Percentiles rank a stretch among this genome's conserved stretches.
Conservation (phyloP, 1,140 invertebrate genomes). For the Leptinotarsa lineolata region DNA sequence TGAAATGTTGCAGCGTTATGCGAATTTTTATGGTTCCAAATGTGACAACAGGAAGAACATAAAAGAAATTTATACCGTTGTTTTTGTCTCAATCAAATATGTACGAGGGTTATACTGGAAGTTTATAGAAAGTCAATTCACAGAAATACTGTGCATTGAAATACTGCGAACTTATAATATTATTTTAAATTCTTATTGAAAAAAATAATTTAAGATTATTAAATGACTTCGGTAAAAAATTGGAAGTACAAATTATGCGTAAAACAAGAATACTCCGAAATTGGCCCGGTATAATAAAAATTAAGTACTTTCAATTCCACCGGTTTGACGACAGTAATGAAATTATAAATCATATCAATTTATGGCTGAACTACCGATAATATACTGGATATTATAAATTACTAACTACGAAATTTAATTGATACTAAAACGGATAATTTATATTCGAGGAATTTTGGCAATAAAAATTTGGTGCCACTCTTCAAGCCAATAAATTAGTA, state of each 20-base stretch:
- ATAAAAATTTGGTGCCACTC: constrained; percentile 6
- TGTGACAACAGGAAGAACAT: neutral
- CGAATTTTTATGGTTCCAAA: neutral
- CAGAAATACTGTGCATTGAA: too few relatives aligned
- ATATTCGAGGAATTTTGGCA: neutral
- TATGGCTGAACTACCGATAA: neutral
- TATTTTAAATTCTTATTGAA: too few relatives aligned
- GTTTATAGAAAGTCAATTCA: neutral
- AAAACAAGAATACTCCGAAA: too few relatives aligned
- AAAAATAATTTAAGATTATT: too few relatives aligned
- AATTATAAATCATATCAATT: neutral
- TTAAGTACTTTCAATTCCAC: neutral
- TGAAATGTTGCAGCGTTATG: neutral
- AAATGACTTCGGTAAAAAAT: too few relatives aligned
- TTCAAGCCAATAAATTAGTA: neutral
- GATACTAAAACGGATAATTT: neutral
- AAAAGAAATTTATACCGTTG: neutral
- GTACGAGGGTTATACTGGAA: neutral
- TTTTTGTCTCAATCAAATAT: neutral
- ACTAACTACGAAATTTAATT: neutral
- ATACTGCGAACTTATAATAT: too few relatives aligned
- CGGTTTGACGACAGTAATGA: neutral
- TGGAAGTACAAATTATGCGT: too few relatives aligned
- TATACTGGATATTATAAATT: neutral
- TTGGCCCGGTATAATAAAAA: too few relatives aligned